Evolutionary conservation across 1,140 invertebrate genomes (phyloP).

Genomic region (Drosophila pallidifrons): DNA sequence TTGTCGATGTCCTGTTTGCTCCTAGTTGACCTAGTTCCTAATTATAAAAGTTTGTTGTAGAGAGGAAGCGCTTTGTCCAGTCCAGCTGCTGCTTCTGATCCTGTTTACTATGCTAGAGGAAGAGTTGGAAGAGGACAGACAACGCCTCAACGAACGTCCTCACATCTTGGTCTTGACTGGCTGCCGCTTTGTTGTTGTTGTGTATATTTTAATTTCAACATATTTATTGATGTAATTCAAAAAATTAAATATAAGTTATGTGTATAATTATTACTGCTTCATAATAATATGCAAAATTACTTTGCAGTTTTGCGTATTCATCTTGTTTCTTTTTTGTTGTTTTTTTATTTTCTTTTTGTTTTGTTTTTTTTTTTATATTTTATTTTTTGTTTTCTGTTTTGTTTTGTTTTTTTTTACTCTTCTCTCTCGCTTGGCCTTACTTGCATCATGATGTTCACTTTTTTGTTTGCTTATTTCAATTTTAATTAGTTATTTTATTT

Average conservation of each 20-base stretch:
- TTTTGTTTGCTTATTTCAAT: slow-evolving; percentile 30
- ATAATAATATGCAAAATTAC: slow-evolving; percentile 78
- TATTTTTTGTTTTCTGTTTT: slow-evolving; percentile 14
- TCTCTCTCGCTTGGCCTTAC: slow-evolving; percentile 45
- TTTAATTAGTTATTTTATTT: slow-evolving; percentile 40
- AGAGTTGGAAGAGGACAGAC: too few relatives aligned
- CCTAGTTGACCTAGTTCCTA: too few relatives aligned
- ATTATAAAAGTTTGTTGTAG: too few relatives aligned
- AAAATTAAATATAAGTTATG: slow-evolving; percentile 82
- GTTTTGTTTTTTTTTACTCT: slow-evolving; percentile 41
- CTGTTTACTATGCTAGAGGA: too few relatives aligned
- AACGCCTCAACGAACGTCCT: too few relatives aligned
- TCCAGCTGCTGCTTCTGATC: too few relatives aligned
- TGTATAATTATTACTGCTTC: slow-evolving; percentile 81
- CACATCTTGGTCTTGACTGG: too few relatives aligned
- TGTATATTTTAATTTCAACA: slow-evolving; percentile 71
- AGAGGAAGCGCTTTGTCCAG: too few relatives aligned
- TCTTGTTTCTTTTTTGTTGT: slow-evolving; percentile 25
- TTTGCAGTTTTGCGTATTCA: slow-evolving; percentile 74
- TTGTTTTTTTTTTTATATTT: slow-evolving; percentile 31
- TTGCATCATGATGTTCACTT: slow-evolving; percentile 43
- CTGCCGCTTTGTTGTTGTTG: neutral
- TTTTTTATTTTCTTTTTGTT: slow-evolving; percentile 19
- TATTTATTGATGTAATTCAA: slow-evolving; percentile 83
- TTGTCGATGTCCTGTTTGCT: too few relatives aligned